These are phyloP conservation scores for Reticulitermes speratus DNA, from an alignment of 1,140 invertebrate species.

Conservation along the genomic window DNA sequence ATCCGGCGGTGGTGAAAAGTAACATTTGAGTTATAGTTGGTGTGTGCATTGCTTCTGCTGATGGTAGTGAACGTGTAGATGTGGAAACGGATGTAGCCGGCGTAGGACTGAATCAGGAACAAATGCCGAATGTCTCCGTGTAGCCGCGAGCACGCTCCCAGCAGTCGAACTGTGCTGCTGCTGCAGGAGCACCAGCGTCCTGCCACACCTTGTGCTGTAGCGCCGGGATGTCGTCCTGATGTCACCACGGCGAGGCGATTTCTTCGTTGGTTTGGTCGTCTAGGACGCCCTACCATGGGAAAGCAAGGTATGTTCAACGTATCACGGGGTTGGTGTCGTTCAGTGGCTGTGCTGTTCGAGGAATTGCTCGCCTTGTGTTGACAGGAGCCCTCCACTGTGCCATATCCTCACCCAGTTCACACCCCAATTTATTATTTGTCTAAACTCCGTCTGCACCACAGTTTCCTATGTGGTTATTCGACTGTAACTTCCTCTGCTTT, in stretches of 20 bases:
- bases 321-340: too few species aligned
- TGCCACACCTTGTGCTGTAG: not conserved
- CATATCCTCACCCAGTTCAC: too few species aligned
- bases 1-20: too few species aligned
- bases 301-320: constrained; percentile 43
- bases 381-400: too few species aligned
- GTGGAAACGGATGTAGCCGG: not conserved
- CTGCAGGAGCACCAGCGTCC: not conserved
- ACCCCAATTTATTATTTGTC: too few species aligned
- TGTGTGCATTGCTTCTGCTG: too few species aligned
- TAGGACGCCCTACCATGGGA: constrained; percentile 47
- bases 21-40: too few species aligned
- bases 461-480: too few species aligned
- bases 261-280: constrained; percentile 47
- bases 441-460: too few species aligned
- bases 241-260: constrained; percentile 46
- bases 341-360: too few species aligned
- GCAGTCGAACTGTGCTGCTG: not conserved
- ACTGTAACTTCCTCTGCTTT: too few species aligned
- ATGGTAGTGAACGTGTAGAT: not conserved
- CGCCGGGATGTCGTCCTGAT: constrained; percentile 37
- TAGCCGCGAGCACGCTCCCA: not conserved
- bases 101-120: not conserved
- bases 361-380: too few species aligned
- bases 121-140: not conserved